These are phyloP conservation scores for Pteropus rufus DNA, from an alignment of 2,797 vertebrate genomes.

Conservation along the genomic window DNA sequence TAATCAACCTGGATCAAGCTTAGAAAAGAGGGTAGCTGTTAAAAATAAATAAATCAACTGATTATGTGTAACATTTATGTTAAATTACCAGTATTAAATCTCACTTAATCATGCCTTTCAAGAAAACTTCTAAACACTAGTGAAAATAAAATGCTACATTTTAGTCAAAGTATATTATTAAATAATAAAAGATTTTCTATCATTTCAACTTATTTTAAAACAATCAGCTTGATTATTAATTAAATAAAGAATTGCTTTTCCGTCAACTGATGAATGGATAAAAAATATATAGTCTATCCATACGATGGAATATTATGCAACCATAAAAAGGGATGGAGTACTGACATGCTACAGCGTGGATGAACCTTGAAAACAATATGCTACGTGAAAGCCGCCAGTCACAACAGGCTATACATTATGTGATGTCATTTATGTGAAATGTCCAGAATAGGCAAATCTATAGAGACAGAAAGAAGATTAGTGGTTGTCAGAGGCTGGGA, in stretches of 20 bases:
- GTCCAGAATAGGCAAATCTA: neutral
- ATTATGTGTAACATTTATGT: neutral
- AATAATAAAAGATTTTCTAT: slow-evolving; percentile 10
- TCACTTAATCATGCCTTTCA: slow-evolving; percentile 17
- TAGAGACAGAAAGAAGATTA: neutral
- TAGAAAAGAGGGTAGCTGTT: neutral
- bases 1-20: slow-evolving; percentile 33
- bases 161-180: neutral
- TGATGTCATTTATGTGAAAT: neutral
- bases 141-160: slow-evolving; percentile 40
- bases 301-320: neutral
- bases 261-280: neutral
- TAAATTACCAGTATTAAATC: slow-evolving; percentile 13
- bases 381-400: neutral
- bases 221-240: neutral
- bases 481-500: neutral
- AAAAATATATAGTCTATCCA: neutral
- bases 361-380: neutral
- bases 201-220: slow-evolving; percentile 32
- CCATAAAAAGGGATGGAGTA: neutral
- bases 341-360: neutral
- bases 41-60: neutral
- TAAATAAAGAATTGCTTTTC: neutral
- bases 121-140: neutral
- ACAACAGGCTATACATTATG: neutral